Base-by-base conservation (phyloP, 2,113 vertebrate genomes). In the Myotis lucifugus region DNA sequence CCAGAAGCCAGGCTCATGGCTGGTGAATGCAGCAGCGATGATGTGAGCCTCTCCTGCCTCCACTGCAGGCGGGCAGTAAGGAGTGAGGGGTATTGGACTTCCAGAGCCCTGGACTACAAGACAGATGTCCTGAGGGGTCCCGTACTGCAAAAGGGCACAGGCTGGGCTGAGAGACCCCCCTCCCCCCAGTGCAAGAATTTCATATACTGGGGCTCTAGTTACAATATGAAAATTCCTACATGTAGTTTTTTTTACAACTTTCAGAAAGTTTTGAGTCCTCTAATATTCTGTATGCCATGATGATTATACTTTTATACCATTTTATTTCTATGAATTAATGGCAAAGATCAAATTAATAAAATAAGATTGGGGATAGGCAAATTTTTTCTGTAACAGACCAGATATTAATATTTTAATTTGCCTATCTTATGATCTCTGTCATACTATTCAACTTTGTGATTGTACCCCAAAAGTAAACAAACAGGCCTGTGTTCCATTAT, bases 231-330 rank as follows among this genome's bases (percentile, higher is more conserved):
- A 79, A 91, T 29, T 84, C 0, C 18, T 4, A 74, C 1, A 59
- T 90, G 69, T 95, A 5, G 72, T 85, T 91, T 83, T 4, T 85
- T 91, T 83, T 4, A 78, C 5, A 79, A n/a, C 32, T 74, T 84
- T 72, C 74, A 66, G 1, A 59, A 84, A n/a, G 10, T 29, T 69
- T 34, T 54, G 10, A 52, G 8, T 23, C 50, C 21, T 79, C 32
- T 54, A 50, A 69, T 69, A 73, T 46, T 73, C 27, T 32, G 1
- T 34, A 27, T 79, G 11, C 7, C 6, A 6, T 13, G 4, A 5
- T n/a, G 17, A 85, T 83, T 81, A 59, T 59, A n/a, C 4, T 78
- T 95, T 11, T 17, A 40, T 0, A 76, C 2, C 14, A 48, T 66
- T 82, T 72, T 42, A 72, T 78, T 73, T 56, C 2, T 50, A 37